A percentile compares a stretch with the other conserved stretches of the same genome.
phyloP scores from a whole-genome alignment of 2,888 invertebrate species.

The Cyclophora punctaria region DNA sequence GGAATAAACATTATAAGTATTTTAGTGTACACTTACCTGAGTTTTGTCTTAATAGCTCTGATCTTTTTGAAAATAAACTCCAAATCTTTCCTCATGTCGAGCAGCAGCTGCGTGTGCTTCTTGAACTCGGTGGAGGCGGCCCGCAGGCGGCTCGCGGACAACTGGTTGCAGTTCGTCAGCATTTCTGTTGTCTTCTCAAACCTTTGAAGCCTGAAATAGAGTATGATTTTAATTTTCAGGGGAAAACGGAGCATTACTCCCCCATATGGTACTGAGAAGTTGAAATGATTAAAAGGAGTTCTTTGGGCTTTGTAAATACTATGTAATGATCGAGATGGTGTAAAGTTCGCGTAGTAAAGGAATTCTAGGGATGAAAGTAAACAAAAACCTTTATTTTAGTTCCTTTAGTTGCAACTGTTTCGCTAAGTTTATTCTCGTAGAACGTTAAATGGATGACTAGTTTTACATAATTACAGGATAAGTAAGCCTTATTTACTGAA shows the following conservation, averaged over 20 bases:
- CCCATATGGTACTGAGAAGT: too few relatives aligned
- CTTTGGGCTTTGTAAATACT: too few relatives aligned
- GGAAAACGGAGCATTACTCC: too few relatives aligned
- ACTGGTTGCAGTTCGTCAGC: constrained; percentile 95
- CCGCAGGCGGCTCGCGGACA: constrained; percentile 91
- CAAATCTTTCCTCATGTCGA: constrained; percentile 95
- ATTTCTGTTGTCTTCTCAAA: constrained; percentile 99
- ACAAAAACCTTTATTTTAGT: too few relatives aligned
- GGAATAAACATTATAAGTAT: background rate
- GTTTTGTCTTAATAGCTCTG: constrained; percentile 85
- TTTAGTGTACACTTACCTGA: constrained; percentile 62
- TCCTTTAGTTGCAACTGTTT: too few relatives aligned
- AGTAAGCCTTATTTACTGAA: background rate
- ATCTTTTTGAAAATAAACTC: constrained; percentile 96
- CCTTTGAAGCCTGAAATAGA: constrained; percentile 84
- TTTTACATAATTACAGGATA: background rate
- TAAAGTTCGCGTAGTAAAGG: too few relatives aligned
- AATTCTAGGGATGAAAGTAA: too few relatives aligned
- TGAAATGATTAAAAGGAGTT: too few relatives aligned
- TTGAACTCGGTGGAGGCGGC: constrained; percentile 92
- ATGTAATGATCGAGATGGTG: too few relatives aligned
- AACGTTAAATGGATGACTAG: too few relatives aligned
- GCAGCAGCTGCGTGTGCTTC: constrained; percentile 88
- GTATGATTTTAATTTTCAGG: background rate
- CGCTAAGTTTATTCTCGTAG: too few relatives aligned